Base-by-base conservation (phyloP, 2,113 vertebrate genomes). In the Acanthisitta chloris region DNA sequence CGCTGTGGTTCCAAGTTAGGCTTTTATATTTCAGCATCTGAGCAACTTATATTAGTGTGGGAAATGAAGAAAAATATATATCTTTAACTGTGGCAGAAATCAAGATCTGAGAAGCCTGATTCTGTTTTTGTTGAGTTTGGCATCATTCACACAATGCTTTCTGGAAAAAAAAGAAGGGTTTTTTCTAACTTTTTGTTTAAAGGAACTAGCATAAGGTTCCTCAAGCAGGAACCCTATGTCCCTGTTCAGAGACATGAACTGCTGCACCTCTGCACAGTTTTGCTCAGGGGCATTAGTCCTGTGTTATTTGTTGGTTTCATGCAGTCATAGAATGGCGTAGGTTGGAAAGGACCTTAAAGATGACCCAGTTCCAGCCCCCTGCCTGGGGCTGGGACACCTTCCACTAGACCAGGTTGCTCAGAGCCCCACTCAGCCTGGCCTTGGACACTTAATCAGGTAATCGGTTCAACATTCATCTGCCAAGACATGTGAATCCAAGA, bases 371-470 rank as follows among this genome's bases (percentile, higher is more conserved):
- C 3, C 17, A 85, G n/a, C 8, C 5, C 2, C 29, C 6, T 71
- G 54, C 55, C 2, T 1, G 38, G 17, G 38, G 6, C 55, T 59
- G 43, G 24, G 25, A 21, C 45, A 40, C 20, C 20, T 83, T 48
- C 31, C 71, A 36, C 14, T 12, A 12, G 8, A 24, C 23, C 48
- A 66, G 14, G 14, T 19, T 79, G 17, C 36, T 61, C 20, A 79
- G 34, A 65, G 38, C 38, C 34, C 17, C 1, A 1, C n/a, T 52
- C 48, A 72, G 0, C 18, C 17, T 45, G 10, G 4, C 14, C 1
- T 61, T 42, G 29, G 4, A 31, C 48, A 9, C 9, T 69, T 42
- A 42, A 64, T 29, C 38, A 42, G 38, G 34, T 52, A 59, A 66
- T 33, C 20, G 34, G 25, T 24, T 31, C 55, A 65, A 20, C 11